These are phyloP conservation scores for Entomobrya multifasciata DNA, from an alignment of 2,888 invertebrate species.

Conservation along the genomic window DNA sequence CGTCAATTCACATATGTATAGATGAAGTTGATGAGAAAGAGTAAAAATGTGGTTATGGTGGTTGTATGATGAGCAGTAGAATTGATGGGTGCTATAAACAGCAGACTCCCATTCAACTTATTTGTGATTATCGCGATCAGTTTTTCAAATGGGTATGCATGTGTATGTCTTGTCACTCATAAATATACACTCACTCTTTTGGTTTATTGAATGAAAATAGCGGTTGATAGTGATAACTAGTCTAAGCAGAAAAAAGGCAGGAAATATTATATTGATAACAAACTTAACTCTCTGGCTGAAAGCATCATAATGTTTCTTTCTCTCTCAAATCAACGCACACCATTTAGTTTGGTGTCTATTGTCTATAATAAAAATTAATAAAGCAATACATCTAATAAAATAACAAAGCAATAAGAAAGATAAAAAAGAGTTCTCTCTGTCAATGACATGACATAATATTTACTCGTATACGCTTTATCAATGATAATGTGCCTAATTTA, in stretches of 20 bases:
- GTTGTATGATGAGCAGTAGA: background rate
- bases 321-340: constrained; percentile 27
- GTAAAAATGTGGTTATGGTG: background rate
- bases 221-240: constrained; percentile 63
- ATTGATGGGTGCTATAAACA: no score
- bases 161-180: no score
- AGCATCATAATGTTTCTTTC: background rate
- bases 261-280: constrained; percentile 63
- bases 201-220: constrained; percentile 34
- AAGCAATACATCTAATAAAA: constrained; percentile 26
- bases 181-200: background rate
- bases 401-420: background rate
- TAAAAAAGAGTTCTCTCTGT: constrained; percentile 21
- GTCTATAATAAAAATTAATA: constrained; percentile 38
- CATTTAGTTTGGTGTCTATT: background rate
- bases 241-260: constrained; percentile 48
- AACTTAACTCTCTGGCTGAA: constrained; percentile 18
- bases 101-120: no score
- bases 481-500: constrained; percentile 56
- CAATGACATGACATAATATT: constrained; percentile 57
- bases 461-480: constrained; percentile 40
- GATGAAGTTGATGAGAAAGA: constrained; percentile 1
- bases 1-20: no score
- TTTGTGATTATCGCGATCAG: constrained; percentile 32
- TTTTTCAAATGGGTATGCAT: constrained; percentile 20